Base-by-base conservation (phyloP, 1,140 invertebrate species). In the Berghia stephanieae region DNA sequence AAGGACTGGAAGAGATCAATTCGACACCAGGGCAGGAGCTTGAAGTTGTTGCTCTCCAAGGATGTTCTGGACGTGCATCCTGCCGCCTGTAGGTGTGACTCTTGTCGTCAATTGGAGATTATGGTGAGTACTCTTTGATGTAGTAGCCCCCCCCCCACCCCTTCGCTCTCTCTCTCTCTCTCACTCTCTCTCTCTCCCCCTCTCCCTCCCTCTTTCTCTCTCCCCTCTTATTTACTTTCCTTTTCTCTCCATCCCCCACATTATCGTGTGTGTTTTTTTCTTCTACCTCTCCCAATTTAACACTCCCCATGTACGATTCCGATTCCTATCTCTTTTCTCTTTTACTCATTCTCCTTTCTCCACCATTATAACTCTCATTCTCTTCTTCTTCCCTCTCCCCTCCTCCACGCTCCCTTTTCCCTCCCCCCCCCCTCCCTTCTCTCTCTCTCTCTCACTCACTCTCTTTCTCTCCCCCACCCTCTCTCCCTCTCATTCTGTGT, bases 1-100 rank as follows among this genome's bases (percentile, higher is more conserved):
- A 91, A 91, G 79, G 91, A 91, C 82, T 91, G 90, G 91, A 91
- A 91, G 82, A 77, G 90, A 38, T 90, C 89, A 40, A 91, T 91
- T 77, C 85, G 90, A 63, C 91, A 91, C 79, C 86, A 88, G 75
- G 90, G 90, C 43, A 88, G 90, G 75, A 91, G 89, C 78, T 83
- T 91, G 75, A 91, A 91, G 79, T 81, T 91, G 36, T 82, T 91
- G 8, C 86, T 91, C 70, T 85, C 86, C 70, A 91, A 91, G 83
- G 90, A 90, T 73, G 88, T 90, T 66, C 82, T 91, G 42, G 81
- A 86, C 34, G 87, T 91, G 0, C 90, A 91, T 80, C 86, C 89
- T 0, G 83, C 90, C 2, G 81, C 87, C 52, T 91, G 90, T 79
- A 85, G 89, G n/a, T 91, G 90, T 80, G 83, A 86, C 70, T 83